Evolutionary conservation across 2,888 invertebrate genomes (phyloP).

Genomic region (Stegana nigrithorax): DNA sequence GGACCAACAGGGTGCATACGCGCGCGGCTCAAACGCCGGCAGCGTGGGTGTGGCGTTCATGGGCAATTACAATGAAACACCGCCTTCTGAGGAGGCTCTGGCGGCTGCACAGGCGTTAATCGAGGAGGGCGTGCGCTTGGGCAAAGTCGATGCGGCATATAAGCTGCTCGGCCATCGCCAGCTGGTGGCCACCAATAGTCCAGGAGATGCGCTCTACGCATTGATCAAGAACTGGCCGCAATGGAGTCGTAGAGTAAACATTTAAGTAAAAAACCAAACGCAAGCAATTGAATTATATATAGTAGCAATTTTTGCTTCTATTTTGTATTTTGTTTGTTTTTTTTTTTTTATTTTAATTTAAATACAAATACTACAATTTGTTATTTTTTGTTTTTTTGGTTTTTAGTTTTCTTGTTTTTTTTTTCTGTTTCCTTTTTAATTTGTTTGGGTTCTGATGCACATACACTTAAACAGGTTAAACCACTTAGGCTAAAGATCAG

Average conservation of each 20-base stretch:
- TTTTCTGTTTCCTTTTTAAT: background rate
- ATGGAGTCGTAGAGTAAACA: constrained; percentile 58
- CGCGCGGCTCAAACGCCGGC: constrained; percentile 74
- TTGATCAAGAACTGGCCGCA: constrained; percentile 78
- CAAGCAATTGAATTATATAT: constrained; percentile 27
- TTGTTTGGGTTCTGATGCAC: no score
- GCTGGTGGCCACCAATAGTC: constrained; percentile 75
- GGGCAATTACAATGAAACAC: constrained; percentile 73
- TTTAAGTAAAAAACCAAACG: constrained; percentile 15
- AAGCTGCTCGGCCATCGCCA: constrained; percentile 78
- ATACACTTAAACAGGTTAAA: no score
- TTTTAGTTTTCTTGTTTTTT: constrained; percentile 21
- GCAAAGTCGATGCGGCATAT: constrained; percentile 74
- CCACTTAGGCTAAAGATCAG: no score
- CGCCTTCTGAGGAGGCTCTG: constrained; percentile 72
- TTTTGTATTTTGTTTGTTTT: no score
- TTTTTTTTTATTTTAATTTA: constrained; percentile 55
- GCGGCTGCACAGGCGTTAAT: constrained; percentile 74
- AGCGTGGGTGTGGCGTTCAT: constrained; percentile 80
- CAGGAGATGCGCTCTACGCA: constrained; percentile 74
- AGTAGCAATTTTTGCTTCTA: no score
- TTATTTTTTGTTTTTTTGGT: constrained; percentile 8
- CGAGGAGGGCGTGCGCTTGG: constrained; percentile 72
- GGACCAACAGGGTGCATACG: constrained; percentile 77
- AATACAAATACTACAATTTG: constrained; percentile 52